Evolutionary conservation across 2,797 vertebrate species (phyloP), one percentile per base, ranked within the genome.

Genomic region (Eleutherodactylus coqui): DNA sequence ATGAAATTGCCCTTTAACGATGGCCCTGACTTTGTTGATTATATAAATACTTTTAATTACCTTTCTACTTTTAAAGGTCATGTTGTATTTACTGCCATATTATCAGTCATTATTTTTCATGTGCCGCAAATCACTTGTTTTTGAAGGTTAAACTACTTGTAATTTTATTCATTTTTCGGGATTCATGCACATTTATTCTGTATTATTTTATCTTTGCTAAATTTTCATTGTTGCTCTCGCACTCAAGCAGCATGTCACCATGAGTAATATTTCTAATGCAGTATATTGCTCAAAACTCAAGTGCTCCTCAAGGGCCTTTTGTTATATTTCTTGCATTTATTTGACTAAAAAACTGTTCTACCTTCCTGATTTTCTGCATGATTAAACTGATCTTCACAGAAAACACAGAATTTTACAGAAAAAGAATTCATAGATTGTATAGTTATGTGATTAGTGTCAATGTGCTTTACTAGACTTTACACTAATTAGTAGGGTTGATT

Each of bases 201-300:
- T 47, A 84, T 75, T 85, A 24, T 80, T 87, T 84, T 47, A 81
- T 81, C 69, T 49, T 87, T 17, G 43, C 86, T 80, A 79, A 85
- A 85, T 87, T 84, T 76, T 76, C 86, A 87, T 87, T 81, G 82
- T 75, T 80, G 55, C 36, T 29, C 60, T 80, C 70, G 82, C 64
- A 76, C 86, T 51, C 53, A 77, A 81, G 43, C 77, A 80, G 76
- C 70, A 53, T 84, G 77, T 36, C 84, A 78, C 64, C 45, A 55
- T 80, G 53, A 87, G 77, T 82, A 86, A 87, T 87, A 80, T 69
- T 60, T 85, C 73, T 79, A 79, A 83, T 83, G 53, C 38, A 49
- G 60, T 83, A 81, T 87, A 87, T 87, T 87, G 85, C 77, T 87
- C 45, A 84, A 51, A 69, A 49, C 73, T 85, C 43, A 87, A 87